Evolutionary conservation across 2,797 vertebrate genomes (phyloP).

Genomic region (Carduelis carduelis): DNA sequence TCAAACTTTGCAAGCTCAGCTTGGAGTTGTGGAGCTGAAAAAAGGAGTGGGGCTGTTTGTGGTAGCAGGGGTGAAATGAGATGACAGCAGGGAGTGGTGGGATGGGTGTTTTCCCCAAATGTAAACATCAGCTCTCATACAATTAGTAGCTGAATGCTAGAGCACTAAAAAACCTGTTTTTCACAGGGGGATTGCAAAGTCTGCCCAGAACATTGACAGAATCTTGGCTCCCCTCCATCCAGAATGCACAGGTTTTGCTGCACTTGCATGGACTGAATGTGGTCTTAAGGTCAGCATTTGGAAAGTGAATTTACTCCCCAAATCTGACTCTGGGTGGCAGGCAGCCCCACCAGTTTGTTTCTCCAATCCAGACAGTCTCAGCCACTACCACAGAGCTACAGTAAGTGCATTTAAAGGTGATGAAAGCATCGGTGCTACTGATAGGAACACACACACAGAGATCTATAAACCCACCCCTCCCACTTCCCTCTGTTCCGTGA

Average conservation of each 20-base stretch:
- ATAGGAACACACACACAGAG: slow-evolving; percentile 61
- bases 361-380: slow-evolving; percentile 15
- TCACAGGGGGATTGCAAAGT: not conserved
- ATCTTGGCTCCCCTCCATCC: not conserved
- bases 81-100: not conserved
- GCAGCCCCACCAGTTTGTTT: not conserved
- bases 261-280: not conserved
- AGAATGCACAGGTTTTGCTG: not conserved
- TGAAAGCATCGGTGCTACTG: slow-evolving; percentile 69
- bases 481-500: slow-evolving; percentile 27
- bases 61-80: not conserved
- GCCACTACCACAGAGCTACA: slow-evolving; percentile 53
- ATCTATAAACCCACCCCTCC: slow-evolving; percentile 53
- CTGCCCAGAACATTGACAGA: not conserved
- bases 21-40: not conserved
- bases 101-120: not conserved
- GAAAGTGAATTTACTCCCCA: not conserved
- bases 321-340: not conserved
- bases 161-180: not conserved
- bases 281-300: not conserved
- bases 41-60: not conserved
- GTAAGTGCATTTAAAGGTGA: slow-evolving; percentile 69
- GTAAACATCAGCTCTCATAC: slow-evolving; percentile 22
- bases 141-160: slow-evolving; percentile 13
- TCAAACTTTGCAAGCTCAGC: slow-evolving; percentile 30